Base-by-base conservation (phyloP, 2,797 vertebrate species). In the Brotogeris chrysoptera region DNA sequence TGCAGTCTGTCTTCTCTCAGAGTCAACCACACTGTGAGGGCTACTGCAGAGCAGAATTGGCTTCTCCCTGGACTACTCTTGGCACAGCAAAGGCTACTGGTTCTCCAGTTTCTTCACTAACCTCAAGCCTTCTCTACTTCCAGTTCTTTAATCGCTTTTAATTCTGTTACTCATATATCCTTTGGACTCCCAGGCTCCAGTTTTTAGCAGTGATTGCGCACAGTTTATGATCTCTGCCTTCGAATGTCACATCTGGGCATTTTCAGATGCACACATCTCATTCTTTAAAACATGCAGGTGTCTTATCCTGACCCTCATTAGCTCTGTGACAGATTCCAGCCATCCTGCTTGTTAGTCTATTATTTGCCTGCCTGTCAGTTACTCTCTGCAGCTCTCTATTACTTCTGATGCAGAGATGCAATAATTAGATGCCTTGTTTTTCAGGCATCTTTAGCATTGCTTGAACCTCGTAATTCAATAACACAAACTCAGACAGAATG, bases 291-390 rank as follows among this genome's bases (percentile, higher is more conserved):
- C 61, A 90, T 86, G 88, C 88, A 94, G 41, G 82, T 92, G 88
- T 88, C 93, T 95, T 63, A 46, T 43, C 77, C 77, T 76, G 93
- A 90, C 90, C 93, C 92, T 95, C 94, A 86, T 94, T 93, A 96
- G 49, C 1, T 5, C 82, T 74, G 80, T 93, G 94, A 94, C 79
- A 88, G 59, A 86, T 86, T 95, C 93, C 90, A 96, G 93, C 96
- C 82, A 60, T 39, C 46, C 92, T 93, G 46, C 85, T 95, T 53
- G 49, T 93, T 94, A 95, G 85, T 81, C 78, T 77, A 61, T 70
- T 86, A 79, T 91, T 91, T 81, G 91, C 49, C 88, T 95, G 66
- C 90, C 92, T 92, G 77, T 72, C 94, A 96, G 88, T 66, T 74
- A 8, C 63, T 41, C 72, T 88, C 73, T 90, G 73, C 92, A 92